Conservation (phyloP, 2,888 invertebrate species). For the Diplolepis rosae region DNA sequence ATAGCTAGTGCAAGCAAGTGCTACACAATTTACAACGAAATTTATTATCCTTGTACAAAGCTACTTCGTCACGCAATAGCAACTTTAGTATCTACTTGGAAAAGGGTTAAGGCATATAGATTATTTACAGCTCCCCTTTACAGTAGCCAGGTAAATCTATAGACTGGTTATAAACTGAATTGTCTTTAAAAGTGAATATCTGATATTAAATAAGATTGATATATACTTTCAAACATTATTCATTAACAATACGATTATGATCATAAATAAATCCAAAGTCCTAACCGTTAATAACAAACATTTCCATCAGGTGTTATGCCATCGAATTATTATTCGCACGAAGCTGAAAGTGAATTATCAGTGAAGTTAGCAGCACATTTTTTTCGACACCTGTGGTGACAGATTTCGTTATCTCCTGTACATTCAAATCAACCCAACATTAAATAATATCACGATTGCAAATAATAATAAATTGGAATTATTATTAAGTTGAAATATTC, state of each 20-base stretch:
- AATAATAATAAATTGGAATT: not conserved
- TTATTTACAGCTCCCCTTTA: constrained; percentile 10
- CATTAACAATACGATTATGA: too few species aligned
- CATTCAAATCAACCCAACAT: not conserved
- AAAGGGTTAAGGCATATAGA: constrained; percentile 7
- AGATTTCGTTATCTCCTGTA: not conserved
- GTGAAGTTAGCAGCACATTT: not conserved
- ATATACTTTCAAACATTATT: too few species aligned
- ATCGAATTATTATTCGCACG: too few species aligned
- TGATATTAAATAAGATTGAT: too few species aligned
- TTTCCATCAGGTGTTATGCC: too few species aligned
- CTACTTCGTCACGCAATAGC: constrained; percentile 33
- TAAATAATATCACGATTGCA: not conserved
- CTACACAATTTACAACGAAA: constrained; percentile 13
- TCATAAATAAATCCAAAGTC: too few species aligned
- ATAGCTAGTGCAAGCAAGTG: constrained; percentile 13
- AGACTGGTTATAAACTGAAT: not conserved
- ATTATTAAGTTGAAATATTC: too few species aligned
- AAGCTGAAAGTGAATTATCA: constrained; percentile 13
- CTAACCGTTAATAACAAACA: too few species aligned
- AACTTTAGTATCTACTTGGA: constrained; percentile 9
- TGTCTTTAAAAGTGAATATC: too few species aligned
- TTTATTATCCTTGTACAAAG: constrained; percentile 31
- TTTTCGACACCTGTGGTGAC: not conserved
- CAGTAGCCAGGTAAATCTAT: not conserved